These are phyloP conservation scores for Bibio marci DNA, from an alignment of 2,888 invertebrate genomes.

Conservation along the genomic window DNA sequence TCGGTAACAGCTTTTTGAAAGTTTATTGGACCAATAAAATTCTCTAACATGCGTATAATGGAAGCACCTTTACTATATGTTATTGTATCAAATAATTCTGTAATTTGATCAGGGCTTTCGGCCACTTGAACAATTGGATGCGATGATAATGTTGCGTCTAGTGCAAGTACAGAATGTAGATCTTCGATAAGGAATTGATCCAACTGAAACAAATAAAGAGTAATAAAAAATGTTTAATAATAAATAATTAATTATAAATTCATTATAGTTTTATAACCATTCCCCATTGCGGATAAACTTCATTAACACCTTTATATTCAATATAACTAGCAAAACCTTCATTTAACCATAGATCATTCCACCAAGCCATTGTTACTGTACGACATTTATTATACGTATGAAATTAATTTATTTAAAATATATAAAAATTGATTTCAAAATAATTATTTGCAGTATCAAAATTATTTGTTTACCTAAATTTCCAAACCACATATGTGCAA, in stretches of 20 bases:
- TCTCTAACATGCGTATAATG: constrained; percentile 74
- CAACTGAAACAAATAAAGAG: too few relatives aligned
- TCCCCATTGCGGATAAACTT: constrained; percentile 60
- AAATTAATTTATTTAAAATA: too few relatives aligned
- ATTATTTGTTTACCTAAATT: constrained; percentile 76
- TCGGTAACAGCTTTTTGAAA: constrained; percentile 57
- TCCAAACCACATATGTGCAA: constrained; percentile 93
- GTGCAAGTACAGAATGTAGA: constrained; percentile 50
- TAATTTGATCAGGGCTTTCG: constrained; percentile 74
- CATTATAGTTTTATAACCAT: constrained; percentile 43
- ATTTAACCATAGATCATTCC: constrained; percentile 87
- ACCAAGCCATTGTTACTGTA: constrained; percentile 82
- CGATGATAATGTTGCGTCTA: constrained; percentile 66
- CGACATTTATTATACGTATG: too few relatives aligned
- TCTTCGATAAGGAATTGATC: constrained; percentile 58
- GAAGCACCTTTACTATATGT: constrained; percentile 89
- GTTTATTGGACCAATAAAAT: constrained; percentile 44
- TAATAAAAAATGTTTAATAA: too few relatives aligned
- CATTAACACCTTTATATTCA: constrained; percentile 59
- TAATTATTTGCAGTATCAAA: too few relatives aligned
- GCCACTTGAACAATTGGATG: constrained; percentile 83
- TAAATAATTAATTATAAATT: too few relatives aligned
- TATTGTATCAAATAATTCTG: constrained; percentile 77
- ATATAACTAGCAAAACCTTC: constrained; percentile 87
- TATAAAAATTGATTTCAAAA: too few relatives aligned